Conservation (phyloP, 2,113 vertebrate species). For the Azemiops feae region DNA sequence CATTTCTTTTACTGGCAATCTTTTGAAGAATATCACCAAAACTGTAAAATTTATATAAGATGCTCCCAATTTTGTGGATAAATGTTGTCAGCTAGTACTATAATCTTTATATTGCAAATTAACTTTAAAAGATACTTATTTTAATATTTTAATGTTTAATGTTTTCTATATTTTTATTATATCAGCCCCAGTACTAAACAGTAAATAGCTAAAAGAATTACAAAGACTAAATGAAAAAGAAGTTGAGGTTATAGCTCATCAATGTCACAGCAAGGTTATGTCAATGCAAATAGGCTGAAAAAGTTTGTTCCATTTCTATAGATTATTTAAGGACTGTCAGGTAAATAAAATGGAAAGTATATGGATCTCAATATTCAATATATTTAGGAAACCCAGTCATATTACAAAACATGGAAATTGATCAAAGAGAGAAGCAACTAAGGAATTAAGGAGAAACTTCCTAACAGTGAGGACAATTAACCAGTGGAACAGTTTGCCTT, state of each 20-base stretch:
- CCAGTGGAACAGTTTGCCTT: no score
- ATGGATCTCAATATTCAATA: not conserved
- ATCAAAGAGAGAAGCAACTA: no score
- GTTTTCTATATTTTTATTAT: not conserved
- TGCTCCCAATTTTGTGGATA: not conserved
- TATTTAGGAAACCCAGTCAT: not conserved
- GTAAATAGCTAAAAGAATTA: not conserved
- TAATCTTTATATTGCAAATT: not conserved
- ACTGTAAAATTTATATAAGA: not conserved
- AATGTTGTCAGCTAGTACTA: not conserved
- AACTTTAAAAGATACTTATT: not conserved
- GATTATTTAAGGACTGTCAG: not conserved
- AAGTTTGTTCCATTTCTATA: not conserved
- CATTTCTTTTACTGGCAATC: not conserved
- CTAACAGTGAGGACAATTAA: no score
- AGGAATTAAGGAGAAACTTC: no score
- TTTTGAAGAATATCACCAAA: not conserved
- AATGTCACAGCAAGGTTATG: not conserved
- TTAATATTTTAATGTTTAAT: not conserved
- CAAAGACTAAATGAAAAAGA: not conserved
- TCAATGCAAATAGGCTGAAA: not conserved
- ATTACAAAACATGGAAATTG: not conserved
- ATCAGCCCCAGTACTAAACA: not conserved
- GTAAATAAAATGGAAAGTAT: not conserved
- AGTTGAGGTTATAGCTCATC: not conserved